These are phyloP conservation scores for Cyclargus thomasi DNA, from an alignment of 1,140 invertebrate species.

Conservation along the genomic window DNA sequence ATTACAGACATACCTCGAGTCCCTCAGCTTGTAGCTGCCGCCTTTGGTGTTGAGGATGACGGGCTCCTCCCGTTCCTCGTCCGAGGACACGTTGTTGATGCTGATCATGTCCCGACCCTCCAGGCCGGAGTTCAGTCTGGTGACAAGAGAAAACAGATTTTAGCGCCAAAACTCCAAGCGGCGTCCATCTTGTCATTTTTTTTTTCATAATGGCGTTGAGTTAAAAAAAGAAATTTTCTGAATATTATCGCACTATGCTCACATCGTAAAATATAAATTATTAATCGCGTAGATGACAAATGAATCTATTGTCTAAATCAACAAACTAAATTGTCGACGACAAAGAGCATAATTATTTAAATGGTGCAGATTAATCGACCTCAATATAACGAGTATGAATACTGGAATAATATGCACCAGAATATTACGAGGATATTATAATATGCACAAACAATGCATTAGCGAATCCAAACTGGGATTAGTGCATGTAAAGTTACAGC, in stretches of 20 bases:
- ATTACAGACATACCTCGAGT: constrained; percentile 71
- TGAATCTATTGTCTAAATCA: too few species aligned
- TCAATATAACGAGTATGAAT: too few species aligned
- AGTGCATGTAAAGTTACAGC: constrained; percentile 1
- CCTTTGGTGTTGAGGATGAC: constrained; percentile 69
- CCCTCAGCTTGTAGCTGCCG: constrained; percentile 69
- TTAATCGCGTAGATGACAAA: too few species aligned
- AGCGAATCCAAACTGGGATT: background rate
- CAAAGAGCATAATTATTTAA: too few species aligned
- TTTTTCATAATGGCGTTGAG: background rate
- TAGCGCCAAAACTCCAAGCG: background rate
- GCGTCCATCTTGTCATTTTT: background rate
- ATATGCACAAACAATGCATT: background rate
- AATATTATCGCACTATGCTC: too few species aligned
- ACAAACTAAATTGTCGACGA: too few species aligned
- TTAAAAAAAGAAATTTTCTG: too few species aligned
- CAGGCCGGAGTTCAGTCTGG: constrained; percentile 57
- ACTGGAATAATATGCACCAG: too few species aligned
- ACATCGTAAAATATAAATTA: too few species aligned
- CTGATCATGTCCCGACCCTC: constrained; percentile 60
- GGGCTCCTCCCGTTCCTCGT: constrained; percentile 62
- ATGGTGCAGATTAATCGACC: background rate
- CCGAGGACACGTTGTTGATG: constrained; percentile 61
- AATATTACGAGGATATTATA: background rate
- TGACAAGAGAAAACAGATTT: constrained; percentile 30